Percentiles rank a stretch among this genome's conserved stretches.
Conservation (phyloP, 2,113 vertebrate genomes). For the Circaetus gallicus region DNA sequence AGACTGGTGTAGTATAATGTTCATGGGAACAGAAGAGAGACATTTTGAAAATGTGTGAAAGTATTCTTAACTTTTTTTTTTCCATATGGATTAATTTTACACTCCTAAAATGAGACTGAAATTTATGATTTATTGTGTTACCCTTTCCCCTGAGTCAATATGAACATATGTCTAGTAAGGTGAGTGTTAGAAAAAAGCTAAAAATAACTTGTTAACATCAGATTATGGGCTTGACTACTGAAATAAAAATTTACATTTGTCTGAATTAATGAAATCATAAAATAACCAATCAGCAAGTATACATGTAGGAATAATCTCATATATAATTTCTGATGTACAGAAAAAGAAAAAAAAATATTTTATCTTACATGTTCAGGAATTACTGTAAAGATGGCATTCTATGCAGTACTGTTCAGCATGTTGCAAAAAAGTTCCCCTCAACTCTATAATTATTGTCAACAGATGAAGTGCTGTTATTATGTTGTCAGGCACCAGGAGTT, state of each 20-base stretch:
- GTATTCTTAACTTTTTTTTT: background rate
- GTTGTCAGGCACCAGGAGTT: slow-evolving; percentile 1
- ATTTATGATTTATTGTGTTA: background rate
- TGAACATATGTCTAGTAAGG: background rate
- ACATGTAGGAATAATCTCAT: background rate
- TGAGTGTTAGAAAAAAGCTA: background rate
- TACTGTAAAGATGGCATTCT: background rate
- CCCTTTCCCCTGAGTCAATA: background rate
- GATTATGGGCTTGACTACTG: background rate
- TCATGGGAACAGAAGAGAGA: background rate
- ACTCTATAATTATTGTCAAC: background rate
- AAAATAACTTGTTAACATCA: background rate
- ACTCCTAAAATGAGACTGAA: background rate
- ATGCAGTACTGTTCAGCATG: background rate
- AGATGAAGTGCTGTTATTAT: slow-evolving; percentile 2
- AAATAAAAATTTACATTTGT: background rate
- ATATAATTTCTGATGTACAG: background rate
- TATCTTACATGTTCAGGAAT: background rate
- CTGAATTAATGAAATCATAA: background rate
- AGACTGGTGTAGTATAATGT: background rate
- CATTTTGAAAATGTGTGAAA: background rate
- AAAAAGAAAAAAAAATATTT: background rate
- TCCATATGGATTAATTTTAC: background rate
- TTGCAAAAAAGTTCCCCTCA: background rate
- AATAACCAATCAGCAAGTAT: background rate